phyloP scores from a whole-genome alignment of 2,113 vertebrate species.

The Bos javanicus region DNA sequence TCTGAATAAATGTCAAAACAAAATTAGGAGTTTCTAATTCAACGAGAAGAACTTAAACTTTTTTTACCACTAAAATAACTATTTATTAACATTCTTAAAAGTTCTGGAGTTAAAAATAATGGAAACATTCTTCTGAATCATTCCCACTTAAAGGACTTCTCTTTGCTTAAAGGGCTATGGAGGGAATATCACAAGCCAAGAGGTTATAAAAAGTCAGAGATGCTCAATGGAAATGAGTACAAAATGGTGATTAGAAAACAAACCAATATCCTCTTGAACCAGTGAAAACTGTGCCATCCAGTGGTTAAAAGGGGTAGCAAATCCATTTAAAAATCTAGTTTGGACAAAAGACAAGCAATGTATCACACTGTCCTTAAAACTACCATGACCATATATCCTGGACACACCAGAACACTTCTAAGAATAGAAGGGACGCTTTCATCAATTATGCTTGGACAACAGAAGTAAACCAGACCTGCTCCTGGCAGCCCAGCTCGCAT shows the following conservation, averaged over 20 bases:
- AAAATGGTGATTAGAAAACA: background rate
- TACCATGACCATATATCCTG: background rate
- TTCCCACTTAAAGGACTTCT: background rate
- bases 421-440: background rate
- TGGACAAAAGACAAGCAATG: background rate
- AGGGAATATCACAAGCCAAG: background rate
- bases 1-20: background rate
- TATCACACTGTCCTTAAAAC: background rate
- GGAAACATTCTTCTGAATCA: background rate
- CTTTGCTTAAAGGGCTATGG: background rate
- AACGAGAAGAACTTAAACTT: background rate
- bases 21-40: slow-evolving; percentile 12
- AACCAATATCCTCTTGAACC: background rate
- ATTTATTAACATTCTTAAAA: slow-evolving; percentile 6
- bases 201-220: background rate
- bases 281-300: slow-evolving; percentile 52
- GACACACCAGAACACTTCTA: background rate
- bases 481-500: background rate
- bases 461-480: background rate
- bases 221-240: background rate
- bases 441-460: background rate
- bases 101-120: background rate
- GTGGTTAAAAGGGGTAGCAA: slow-evolving; percentile 42
- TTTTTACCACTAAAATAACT: background rate
- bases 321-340: background rate